These are phyloP conservation scores for Catocala sponsa DNA, from an alignment of 2,888 invertebrate species.

Conservation along the genomic window DNA sequence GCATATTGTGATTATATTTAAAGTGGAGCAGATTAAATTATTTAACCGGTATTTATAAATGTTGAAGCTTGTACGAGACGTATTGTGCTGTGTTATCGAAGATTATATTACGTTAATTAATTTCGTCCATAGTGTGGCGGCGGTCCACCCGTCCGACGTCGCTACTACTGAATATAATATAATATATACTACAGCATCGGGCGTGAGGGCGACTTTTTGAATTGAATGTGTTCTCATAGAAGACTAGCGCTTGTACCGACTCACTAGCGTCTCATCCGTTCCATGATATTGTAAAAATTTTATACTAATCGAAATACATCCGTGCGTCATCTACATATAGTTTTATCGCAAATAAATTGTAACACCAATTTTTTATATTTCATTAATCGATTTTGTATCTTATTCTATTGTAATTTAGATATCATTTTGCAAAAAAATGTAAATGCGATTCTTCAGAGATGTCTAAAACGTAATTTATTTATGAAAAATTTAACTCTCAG, in stretches of 20 bases:
- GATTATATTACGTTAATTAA: constrained; percentile 55
- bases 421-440: constrained; percentile 46
- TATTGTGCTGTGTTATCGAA: constrained; percentile 52
- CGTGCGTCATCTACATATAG: constrained; percentile 66
- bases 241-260: constrained; percentile 66
- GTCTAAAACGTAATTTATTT: constrained; percentile 22
- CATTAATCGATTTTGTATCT: constrained; percentile 55
- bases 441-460: constrained; percentile 41
- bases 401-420: constrained; percentile 53
- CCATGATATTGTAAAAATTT: constrained; percentile 74
- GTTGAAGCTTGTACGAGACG: constrained; percentile 59
- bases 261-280: constrained; percentile 78
- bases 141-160: constrained; percentile 72
- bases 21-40: constrained; percentile 33
- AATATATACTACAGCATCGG: constrained; percentile 19
- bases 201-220: constrained; percentile 49
- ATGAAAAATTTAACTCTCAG: constrained; percentile 22
- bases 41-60: constrained; percentile 57
- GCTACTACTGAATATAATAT: constrained; percentile 15
- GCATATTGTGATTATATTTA: constrained; percentile 41
- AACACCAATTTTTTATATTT: constrained; percentile 71
- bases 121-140: constrained; percentile 69
- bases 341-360: constrained; percentile 59
- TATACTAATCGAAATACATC: constrained; percentile 69
- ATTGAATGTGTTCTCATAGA: constrained; percentile 63